Evolutionary conservation across 2,113 vertebrate species (phyloP).

Genomic region (Oreochromis niloticus): DNA sequence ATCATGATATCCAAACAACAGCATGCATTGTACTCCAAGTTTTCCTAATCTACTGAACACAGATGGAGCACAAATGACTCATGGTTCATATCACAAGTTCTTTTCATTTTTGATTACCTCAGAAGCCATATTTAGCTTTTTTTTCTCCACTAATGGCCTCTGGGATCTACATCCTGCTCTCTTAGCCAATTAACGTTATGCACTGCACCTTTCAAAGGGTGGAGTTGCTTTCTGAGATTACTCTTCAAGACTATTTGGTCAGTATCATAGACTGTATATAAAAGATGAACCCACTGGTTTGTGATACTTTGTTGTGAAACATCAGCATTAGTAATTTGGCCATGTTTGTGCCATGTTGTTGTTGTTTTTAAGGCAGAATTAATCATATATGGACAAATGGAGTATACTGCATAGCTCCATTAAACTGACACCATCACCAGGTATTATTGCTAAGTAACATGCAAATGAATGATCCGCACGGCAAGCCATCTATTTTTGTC

Average conservation of each 20-base stretch:
- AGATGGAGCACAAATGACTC: not conserved
- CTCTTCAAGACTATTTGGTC: not conserved
- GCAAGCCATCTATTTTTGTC: not conserved
- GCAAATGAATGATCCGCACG: not conserved
- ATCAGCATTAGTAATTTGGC: not conserved
- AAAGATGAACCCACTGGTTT: not conserved
- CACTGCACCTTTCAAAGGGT: not conserved
- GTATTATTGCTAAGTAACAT: not conserved
- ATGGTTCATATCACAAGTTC: not conserved
- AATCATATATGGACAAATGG: not conserved
- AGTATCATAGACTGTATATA: not conserved
- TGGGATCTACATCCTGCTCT: slow-evolving; percentile 26
- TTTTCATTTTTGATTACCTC: slow-evolving; percentile 41
- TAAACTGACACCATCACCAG: not conserved
- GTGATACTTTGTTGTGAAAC: not conserved
- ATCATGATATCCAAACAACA: not conserved
- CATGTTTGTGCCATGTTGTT: not conserved
- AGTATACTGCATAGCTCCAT: not conserved
- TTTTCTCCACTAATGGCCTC: slow-evolving; percentile 36
- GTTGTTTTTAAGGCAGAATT: not conserved
- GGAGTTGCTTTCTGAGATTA: slow-evolving; percentile 43
- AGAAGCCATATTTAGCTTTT: slow-evolving; percentile 26
- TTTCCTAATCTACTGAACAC: not conserved
- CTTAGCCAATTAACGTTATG: not conserved
- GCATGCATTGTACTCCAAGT: not conserved